These are phyloP conservation scores for Drosophila setosimentum DNA, from an alignment of 2,888 invertebrate genomes.

Conservation along the genomic window DNA sequence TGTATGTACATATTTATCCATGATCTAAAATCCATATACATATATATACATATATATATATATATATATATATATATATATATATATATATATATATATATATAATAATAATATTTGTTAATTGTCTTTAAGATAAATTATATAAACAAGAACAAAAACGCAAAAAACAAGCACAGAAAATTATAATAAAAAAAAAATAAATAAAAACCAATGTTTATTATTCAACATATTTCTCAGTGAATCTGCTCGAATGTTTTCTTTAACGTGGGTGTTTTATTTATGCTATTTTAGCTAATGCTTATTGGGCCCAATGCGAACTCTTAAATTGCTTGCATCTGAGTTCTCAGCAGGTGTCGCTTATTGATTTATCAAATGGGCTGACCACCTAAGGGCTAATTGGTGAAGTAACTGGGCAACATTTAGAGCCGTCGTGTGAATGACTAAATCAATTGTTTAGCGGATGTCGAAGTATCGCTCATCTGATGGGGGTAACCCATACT, in stretches of 20 bases:
- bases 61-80: constrained; percentile 48
- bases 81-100: constrained; percentile 43
- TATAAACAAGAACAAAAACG: constrained; percentile 39
- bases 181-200: constrained; percentile 35
- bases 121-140: constrained; percentile 76
- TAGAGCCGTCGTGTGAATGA: constrained; percentile 30
- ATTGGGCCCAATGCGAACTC: neutral
- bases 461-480: constrained; percentile 9
- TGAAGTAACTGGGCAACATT: constrained; percentile 11
- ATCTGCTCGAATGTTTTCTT: constrained; percentile 1
- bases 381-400: constrained; percentile 9
- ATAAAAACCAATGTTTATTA: neutral
- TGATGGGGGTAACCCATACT: constrained; percentile 22
- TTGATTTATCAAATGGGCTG: constrained; percentile 4
- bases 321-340: neutral
- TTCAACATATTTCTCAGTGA: constrained; percentile 4
- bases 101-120: constrained; percentile 64
- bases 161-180: constrained; percentile 23
- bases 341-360: neutral
- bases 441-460: constrained; percentile 33
- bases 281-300: neutral
- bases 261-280: neutral
- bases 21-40: constrained; percentile 22
- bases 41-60: constrained; percentile 48
- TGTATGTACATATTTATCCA: constrained; percentile 64